These are phyloP conservation scores for Panagrolaimus sp. DNA, from an alignment of 1,140 invertebrate species.

Conservation along the genomic window DNA sequence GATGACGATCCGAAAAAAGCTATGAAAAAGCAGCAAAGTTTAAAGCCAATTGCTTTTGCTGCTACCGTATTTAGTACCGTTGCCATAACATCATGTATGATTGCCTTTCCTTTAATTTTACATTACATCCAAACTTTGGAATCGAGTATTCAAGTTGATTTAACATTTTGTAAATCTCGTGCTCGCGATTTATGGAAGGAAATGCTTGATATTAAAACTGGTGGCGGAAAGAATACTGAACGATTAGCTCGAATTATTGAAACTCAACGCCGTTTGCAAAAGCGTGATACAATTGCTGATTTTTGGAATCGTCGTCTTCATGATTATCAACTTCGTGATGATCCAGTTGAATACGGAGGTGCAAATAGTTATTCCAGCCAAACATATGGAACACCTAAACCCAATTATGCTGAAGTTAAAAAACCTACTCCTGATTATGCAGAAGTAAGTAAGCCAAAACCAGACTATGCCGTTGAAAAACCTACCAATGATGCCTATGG, in stretches of 20 bases:
- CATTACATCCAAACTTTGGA: slow-evolving; percentile 53
- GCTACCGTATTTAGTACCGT: slow-evolving; percentile 14
- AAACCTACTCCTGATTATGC: no score
- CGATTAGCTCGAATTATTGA: slow-evolving; percentile 39
- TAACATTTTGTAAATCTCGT: slow-evolving; percentile 51
- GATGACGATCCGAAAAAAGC: slow-evolving; percentile 16
- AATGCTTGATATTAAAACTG: slow-evolving; percentile 47
- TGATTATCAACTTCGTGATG: slow-evolving; percentile 46
- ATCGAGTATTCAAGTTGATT: slow-evolving; percentile 44
- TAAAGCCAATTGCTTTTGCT: slow-evolving; percentile 17
- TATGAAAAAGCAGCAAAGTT: background rate
- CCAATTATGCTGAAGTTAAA: no score
- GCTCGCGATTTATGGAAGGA: slow-evolving; percentile 52
- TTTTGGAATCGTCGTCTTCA: slow-evolving; percentile 47
- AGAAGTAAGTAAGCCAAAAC: background rate
- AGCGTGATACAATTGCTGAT: slow-evolving; percentile 50
- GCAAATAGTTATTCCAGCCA: background rate
- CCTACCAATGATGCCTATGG: background rate
- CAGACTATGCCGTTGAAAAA: slow-evolving; percentile 6
- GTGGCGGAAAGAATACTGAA: slow-evolving; percentile 22
- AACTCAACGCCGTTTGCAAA: slow-evolving; percentile 35
- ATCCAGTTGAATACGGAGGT: slow-evolving; percentile 42
- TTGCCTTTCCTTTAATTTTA: slow-evolving; percentile 48
- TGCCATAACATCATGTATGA: slow-evolving; percentile 42
- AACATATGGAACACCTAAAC: slow-evolving; percentile 2